Percentiles rank a stretch among this genome's conserved stretches.
Evolutionary conservation across 2,888 invertebrate genomes (phyloP).

Genomic region (Epirrita christyi): DNA sequence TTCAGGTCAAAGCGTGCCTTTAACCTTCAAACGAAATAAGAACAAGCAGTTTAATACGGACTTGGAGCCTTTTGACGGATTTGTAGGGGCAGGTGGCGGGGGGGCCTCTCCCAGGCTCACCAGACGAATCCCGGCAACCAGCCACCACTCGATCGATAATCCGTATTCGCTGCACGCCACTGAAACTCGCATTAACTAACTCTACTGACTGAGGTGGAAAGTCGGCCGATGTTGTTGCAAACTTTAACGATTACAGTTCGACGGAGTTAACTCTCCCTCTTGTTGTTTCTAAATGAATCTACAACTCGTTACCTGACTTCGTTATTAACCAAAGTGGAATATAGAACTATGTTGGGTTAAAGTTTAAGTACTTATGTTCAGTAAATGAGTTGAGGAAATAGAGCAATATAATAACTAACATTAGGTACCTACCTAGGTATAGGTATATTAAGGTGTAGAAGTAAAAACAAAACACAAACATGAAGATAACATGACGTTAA

Average conservation of each 20-base stretch:
- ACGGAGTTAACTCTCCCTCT: constrained; percentile 61
- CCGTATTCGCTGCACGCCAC: constrained; percentile 76
- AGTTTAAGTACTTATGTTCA: constrained; percentile 8
- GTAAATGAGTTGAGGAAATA: constrained; percentile 16
- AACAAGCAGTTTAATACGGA: constrained; percentile 74
- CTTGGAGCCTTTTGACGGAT: constrained; percentile 59
- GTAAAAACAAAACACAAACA: constrained; percentile 7
- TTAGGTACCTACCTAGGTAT: neutral
- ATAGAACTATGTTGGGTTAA: constrained; percentile 25
- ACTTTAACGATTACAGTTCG: constrained; percentile 78
- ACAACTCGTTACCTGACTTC: constrained; percentile 50
- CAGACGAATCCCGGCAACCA: constrained; percentile 80
- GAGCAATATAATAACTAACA: constrained; percentile 1
- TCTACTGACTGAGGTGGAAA: constrained; percentile 71
- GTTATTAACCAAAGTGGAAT: constrained; percentile 38
- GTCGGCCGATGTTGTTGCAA: constrained; percentile 79
- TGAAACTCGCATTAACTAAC: constrained; percentile 79
- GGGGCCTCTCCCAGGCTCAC: constrained; percentile 65
- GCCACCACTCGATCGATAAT: constrained; percentile 79
- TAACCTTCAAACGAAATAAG: constrained; percentile 84
- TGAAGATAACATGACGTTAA: constrained; percentile 9
- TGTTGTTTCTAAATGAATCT: constrained; percentile 68
- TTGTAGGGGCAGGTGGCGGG: constrained; percentile 41
- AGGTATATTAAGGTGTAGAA: neutral
- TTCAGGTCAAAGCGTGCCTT: constrained; percentile 71